Evolutionary conservation across 2,888 invertebrate species (phyloP), one percentile per base, ranked within the genome.

Genomic region (Hetaerina titia): DNA sequence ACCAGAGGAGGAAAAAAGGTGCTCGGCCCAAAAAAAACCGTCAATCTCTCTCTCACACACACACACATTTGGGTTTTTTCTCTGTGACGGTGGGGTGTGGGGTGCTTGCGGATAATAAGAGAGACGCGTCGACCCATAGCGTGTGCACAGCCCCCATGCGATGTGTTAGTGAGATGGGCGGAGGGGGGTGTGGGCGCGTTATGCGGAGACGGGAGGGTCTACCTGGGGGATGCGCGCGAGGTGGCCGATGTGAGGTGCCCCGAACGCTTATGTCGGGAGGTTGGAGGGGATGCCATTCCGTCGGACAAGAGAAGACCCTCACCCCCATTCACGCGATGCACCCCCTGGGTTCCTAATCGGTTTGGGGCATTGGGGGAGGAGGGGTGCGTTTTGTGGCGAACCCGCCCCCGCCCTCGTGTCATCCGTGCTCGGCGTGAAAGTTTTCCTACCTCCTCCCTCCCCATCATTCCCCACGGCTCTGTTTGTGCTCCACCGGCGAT

Each of bases 361-460:
- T 45, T 45, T 45, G 45, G 45, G 45, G 45, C 45, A 4, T 1
- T 0, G 81, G 81, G 8, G 31, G 74, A 9, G 31, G 74, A 1
- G 6, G 81, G 31, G 81, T 2, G 81, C 81, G 81, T 81, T 22
- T 31, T 81, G 81, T 81, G 81, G 81, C 81, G 31, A 81, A 81
- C 81, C 81, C 31, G 81, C 81, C 81, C 69, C 69, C 69, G 69
- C 69, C 69, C 22, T 45, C 45, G n/a, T 6, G n/a, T 8, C 69
- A n/a, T 17, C n/a, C 81, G 25, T 31, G 81, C 45, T 81, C 81
- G 81, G 81, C 31, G 81, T 81, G 81, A 81, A 81, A 81, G 81
- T 81, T 81, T 81, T 81, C 81, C 81, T 15, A 13, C 31, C n/a
- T 45, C 4, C 25, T 31, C 31, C 81, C 0, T 13, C 31, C n/a